Evolutionary conservation across 2,888 invertebrate genomes (phyloP).

Genomic region (Diachrysia chrysitis): DNA sequence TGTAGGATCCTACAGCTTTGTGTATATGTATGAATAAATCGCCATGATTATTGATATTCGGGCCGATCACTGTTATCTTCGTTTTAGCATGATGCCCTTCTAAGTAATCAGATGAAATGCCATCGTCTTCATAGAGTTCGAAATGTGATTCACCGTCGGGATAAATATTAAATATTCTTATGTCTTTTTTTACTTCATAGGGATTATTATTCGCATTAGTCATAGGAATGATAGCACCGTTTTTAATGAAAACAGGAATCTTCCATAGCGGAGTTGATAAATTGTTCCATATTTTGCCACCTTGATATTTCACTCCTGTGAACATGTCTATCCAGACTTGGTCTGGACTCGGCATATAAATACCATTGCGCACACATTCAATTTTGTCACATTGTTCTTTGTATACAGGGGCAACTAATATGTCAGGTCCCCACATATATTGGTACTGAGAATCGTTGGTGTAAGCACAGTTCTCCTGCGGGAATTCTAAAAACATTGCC

Average conservation of each 20-base stretch:
- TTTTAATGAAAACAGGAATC: constrained; percentile 81
- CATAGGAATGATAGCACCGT: constrained; percentile 83
- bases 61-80: constrained; percentile 67
- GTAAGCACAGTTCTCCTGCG: constrained; percentile 70
- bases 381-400: constrained; percentile 58
- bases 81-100: constrained; percentile 71
- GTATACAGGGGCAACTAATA: constrained; percentile 83
- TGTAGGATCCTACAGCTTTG: constrained; percentile 75
- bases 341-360: constrained; percentile 76
- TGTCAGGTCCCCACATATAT: constrained; percentile 84
- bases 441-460: constrained; percentile 83
- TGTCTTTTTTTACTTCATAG: constrained; percentile 72
- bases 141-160: constrained; percentile 73
- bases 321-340: constrained; percentile 83
- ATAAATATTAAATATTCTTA: constrained; percentile 76
- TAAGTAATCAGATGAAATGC: constrained; percentile 74
- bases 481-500: constrained; percentile 84
- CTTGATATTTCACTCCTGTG: constrained; percentile 81
- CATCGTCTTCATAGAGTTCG: constrained; percentile 83
- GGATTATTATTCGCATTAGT: constrained; percentile 81
- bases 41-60: constrained; percentile 66
- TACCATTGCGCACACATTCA: constrained; percentile 71
- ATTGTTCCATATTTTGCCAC: constrained; percentile 80
- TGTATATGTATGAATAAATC: constrained; percentile 72
- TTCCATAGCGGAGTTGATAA: constrained; percentile 79